These are phyloP conservation scores for Drusus annulatus DNA, from an alignment of 1,140 invertebrate genomes.

Conservation along the genomic window DNA sequence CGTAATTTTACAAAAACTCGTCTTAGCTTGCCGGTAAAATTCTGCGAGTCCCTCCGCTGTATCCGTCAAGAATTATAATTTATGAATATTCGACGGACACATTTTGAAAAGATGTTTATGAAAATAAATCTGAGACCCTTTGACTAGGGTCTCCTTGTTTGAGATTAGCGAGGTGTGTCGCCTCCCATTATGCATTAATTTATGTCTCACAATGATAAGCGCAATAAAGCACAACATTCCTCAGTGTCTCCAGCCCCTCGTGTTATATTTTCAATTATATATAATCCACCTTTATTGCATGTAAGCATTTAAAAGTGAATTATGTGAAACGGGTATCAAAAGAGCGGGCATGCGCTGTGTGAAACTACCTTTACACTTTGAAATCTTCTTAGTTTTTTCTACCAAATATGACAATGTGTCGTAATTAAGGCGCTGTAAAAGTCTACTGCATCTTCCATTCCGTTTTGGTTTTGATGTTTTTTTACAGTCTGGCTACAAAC, in stretches of 20 bases:
- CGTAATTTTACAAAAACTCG: no score
- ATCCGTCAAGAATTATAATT: conserved; percentile 47
- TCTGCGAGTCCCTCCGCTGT: neutral
- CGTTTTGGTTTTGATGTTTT: no score
- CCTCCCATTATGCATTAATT: conserved; percentile 59
- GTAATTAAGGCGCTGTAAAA: neutral
- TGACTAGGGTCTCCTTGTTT: conserved; percentile 46
- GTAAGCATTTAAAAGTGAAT: conserved; percentile 58
- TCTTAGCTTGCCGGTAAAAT: neutral
- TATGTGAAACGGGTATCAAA: conserved; percentile 39
- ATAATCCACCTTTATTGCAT: conserved; percentile 59
- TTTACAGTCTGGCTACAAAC: no score
- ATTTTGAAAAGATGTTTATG: conserved; percentile 58
- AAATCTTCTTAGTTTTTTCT: conserved; percentile 3
- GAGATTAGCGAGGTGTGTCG: conserved; percentile 59
- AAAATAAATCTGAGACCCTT: conserved; percentile 58
- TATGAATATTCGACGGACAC: conserved; percentile 54
- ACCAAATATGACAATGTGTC: conserved; percentile 10
- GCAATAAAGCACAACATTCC: conserved; percentile 48
- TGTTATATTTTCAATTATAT: conserved; percentile 59
- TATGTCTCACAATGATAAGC: conserved; percentile 55
- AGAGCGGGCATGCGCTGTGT: conserved; percentile 28
- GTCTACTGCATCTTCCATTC: no score
- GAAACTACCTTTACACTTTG: conserved; percentile 5
- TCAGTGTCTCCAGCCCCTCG: conserved; percentile 49